Evolutionary conservation across 2,113 vertebrate species (phyloP).

Genomic region (Pipra filicauda): DNA sequence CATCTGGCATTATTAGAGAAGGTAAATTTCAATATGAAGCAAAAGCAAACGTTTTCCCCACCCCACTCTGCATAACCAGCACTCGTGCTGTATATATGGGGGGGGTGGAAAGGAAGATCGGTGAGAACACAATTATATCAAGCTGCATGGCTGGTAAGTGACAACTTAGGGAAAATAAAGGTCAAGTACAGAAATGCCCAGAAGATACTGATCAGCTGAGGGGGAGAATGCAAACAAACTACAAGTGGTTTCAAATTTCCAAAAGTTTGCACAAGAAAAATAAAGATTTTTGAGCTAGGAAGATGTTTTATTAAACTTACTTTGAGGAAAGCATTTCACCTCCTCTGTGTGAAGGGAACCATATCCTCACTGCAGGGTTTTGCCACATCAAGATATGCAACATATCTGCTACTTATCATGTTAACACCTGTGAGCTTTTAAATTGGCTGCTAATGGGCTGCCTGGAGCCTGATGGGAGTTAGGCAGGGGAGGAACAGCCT

Average conservation of each 20-base stretch:
- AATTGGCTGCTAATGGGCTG: background rate
- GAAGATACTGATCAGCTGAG: background rate
- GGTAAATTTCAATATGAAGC: background rate
- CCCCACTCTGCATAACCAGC: background rate
- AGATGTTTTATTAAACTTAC: background rate
- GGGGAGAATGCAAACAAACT: background rate
- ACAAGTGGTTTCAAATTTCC: background rate
- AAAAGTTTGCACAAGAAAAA: background rate
- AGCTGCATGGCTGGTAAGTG: background rate
- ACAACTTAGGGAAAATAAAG: background rate
- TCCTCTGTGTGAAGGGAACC: background rate
- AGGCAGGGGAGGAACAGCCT: background rate
- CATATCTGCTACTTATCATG: background rate
- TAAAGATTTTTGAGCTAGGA: background rate
- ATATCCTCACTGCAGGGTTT: background rate
- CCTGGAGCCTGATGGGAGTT: background rate
- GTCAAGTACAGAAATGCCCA: background rate
- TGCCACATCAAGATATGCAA: background rate
- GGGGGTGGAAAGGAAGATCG: background rate
- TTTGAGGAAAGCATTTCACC: background rate
- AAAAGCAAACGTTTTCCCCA: background rate
- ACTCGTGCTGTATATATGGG: background rate
- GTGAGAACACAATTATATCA: background rate
- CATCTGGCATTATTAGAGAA: background rate
- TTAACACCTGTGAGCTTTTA: background rate